These are phyloP conservation scores for Catonia carolina DNA, from an alignment of 2,888 invertebrate genomes.

Conservation along the genomic window DNA sequence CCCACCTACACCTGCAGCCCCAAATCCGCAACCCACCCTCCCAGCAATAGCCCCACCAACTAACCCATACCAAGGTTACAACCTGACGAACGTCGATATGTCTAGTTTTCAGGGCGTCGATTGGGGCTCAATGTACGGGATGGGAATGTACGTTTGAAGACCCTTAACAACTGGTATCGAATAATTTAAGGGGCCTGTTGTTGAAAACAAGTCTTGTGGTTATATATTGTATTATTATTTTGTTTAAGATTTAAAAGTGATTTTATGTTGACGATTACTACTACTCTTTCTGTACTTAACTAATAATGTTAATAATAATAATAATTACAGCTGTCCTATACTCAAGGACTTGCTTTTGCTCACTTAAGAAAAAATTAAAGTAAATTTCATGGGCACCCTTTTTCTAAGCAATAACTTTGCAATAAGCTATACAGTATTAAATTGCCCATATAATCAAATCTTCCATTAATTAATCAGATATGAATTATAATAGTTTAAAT, in stretches of 20 bases:
- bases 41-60: slow-evolving; percentile 50
- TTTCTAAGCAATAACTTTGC: slow-evolving; percentile 35
- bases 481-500: no score
- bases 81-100: slow-evolving; percentile 85
- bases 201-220: no score
- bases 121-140: slow-evolving; percentile 87
- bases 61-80: slow-evolving; percentile 68
- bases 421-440: slow-evolving; percentile 35
- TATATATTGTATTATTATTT: no score
- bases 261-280: neutral
- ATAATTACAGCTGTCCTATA: neutral
- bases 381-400: slow-evolving; percentile 19
- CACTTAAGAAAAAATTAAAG: slow-evolving; percentile 20
- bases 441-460: slow-evolving; percentile 24
- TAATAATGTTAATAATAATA: neutral
- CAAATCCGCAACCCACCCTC: slow-evolving; percentile 46
- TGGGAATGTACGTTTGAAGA: slow-evolving; percentile 78
- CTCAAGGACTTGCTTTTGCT: slow-evolving; percentile 24
- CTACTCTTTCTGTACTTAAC: neutral
- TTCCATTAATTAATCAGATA: no score
- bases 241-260: neutral
- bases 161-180: slow-evolving; percentile 2
- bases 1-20: slow-evolving; percentile 52
- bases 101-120: slow-evolving; percentile 87
- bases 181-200: neutral